phyloP scores from a whole-genome alignment of 64 coral and sea anemone genomes.

The Cladopsammia gracilis region DNA sequence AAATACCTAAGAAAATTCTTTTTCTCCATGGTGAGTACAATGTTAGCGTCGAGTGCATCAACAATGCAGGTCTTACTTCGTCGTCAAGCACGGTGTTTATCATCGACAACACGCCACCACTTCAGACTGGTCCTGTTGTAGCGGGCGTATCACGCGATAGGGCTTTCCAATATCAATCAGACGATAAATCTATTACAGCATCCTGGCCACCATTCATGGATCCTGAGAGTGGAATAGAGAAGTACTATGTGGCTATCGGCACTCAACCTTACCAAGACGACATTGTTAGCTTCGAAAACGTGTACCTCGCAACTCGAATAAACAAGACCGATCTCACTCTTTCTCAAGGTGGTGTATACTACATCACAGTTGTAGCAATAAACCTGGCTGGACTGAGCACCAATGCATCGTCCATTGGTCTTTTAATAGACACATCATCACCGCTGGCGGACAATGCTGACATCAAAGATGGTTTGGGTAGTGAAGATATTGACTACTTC shows the following conservation, averaged over 20 bases:
- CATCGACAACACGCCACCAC: constrained; percentile 67
- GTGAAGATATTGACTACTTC: constrained; percentile 32
- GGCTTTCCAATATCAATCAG: constrained; percentile 62
- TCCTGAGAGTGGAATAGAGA: constrained; percentile 68
- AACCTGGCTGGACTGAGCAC: constrained; percentile 79
- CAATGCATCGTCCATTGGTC: constrained; percentile 29
- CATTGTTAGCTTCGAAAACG: constrained; percentile 50
- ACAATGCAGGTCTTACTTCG: constrained; percentile 61
- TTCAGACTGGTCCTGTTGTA: constrained; percentile 24
- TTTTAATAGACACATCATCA: constrained; percentile 64
- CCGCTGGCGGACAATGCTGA: constrained; percentile 39
- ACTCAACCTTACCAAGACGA: constrained; percentile 52
- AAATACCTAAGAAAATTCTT: not conserved
- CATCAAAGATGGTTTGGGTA: constrained; percentile 9
- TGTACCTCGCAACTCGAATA: constrained; percentile 42
- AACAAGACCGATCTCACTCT: constrained; percentile 40
- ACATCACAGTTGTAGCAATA: constrained; percentile 62
- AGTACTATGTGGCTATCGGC: constrained; percentile 62
- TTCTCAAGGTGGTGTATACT: constrained; percentile 39
- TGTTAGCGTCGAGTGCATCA: constrained; percentile 66
- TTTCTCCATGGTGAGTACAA: constrained; percentile 49
- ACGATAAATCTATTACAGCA: constrained; percentile 17
- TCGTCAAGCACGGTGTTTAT: constrained; percentile 45
- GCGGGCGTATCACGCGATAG: constrained; percentile 58
- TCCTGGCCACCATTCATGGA: constrained; percentile 77